phyloP scores from a whole-genome alignment of 2,113 vertebrate genomes.

The Nipponia nippon region DNA sequence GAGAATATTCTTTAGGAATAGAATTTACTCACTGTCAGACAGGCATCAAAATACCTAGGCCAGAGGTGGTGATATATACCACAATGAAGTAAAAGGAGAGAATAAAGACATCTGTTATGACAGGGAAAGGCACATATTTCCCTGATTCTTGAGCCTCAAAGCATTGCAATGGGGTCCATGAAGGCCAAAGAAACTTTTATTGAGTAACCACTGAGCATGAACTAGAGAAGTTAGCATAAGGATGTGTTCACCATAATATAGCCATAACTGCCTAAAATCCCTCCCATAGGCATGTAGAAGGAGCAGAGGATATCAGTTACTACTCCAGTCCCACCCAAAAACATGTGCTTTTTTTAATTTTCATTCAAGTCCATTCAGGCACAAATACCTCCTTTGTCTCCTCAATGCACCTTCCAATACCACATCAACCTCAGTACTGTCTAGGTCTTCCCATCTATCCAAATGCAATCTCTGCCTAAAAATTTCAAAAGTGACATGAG shows the following conservation, averaged over 20 bases:
- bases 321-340: not conserved
- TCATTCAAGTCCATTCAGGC: not conserved
- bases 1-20: not conserved
- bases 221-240: not conserved
- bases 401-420: not conserved
- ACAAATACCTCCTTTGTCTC: not conserved
- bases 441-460: not conserved
- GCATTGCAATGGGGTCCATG: not conserved
- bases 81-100: not conserved
- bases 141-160: not conserved
- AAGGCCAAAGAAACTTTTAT: not conserved
- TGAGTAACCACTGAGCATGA: not conserved
- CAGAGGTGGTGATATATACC: not conserved
- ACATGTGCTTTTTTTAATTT: not conserved
- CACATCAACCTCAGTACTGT: not conserved
- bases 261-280: not conserved
- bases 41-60: not conserved
- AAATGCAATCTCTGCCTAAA: not conserved
- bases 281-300: not conserved
- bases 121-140: not conserved
- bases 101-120: not conserved
- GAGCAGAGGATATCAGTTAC: not conserved
- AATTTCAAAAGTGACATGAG: not conserved
- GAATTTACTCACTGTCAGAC: not conserved
- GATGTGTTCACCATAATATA: not conserved